A percentile compares a stretch with the other conserved stretches of the same genome.
Conservation (phyloP, 1,140 invertebrate genomes). For the Tenebrio molitor region DNA sequence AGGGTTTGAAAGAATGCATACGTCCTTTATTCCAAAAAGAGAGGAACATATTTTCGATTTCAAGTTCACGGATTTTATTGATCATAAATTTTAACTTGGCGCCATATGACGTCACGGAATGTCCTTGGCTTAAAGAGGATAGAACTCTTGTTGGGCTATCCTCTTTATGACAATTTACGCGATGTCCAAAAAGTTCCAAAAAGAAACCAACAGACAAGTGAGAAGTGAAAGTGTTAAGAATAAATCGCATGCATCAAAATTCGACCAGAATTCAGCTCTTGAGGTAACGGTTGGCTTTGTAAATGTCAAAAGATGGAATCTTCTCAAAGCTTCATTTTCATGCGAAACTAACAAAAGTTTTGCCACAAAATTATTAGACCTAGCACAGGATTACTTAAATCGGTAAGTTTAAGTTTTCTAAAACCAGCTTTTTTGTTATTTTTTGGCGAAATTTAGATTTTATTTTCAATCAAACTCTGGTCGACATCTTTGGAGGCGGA, state of each 20-base stretch:
- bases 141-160: constrained; percentile 40
- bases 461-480: constrained; percentile 38
- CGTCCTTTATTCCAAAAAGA: too few species aligned
- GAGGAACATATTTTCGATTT: too few species aligned
- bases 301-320: constrained; percentile 43
- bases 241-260: constrained; percentile 17
- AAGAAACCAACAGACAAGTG: constrained; percentile 35
- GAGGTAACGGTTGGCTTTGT: constrained; percentile 24
- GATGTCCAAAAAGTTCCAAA: constrained; percentile 41
- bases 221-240: constrained; percentile 30
- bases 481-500: constrained; percentile 51
- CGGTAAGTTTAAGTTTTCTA: constrained; percentile 29
- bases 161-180: constrained; percentile 44
- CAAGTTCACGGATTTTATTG: constrained; percentile 35
- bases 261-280: constrained; percentile 6
- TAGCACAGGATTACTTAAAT: constrained; percentile 45
- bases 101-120: constrained; percentile 50
- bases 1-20: too few species aligned
- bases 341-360: constrained; percentile 42
- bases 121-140: constrained; percentile 47
- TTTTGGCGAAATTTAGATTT: constrained; percentile 1
- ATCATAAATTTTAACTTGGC: constrained; percentile 39
- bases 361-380: constrained; percentile 38
- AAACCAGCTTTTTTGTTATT: not conserved
- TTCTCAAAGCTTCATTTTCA: constrained; percentile 34